Evolutionary conservation across 2,888 invertebrate genomes (phyloP).

Genomic region (Serripes groenlandicus): DNA sequence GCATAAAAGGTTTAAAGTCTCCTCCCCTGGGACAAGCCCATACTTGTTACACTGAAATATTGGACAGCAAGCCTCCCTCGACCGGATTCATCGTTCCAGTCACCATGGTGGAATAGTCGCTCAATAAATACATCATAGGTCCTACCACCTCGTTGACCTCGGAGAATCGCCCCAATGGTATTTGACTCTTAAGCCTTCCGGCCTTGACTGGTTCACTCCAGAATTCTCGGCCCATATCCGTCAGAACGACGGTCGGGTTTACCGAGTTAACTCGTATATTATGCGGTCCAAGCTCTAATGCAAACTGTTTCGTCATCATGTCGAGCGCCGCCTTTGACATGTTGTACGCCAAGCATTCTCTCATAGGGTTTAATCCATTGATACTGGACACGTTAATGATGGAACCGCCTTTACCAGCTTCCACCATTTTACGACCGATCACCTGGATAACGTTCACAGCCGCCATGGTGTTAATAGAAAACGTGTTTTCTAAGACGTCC

Average conservation of each 20-base stretch:
- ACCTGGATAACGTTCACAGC: conserved; percentile 93
- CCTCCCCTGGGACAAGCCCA: too few species aligned
- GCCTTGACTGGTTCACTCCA: conserved; percentile 94
- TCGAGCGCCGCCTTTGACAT: conserved; percentile 96
- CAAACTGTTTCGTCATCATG: conserved; percentile 93
- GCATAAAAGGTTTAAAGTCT: too few species aligned
- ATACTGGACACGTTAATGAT: conserved; percentile 95
- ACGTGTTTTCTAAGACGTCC: conserved; percentile 91
- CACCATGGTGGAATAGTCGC: conserved; percentile 62
- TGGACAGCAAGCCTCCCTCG: conserved; percentile 61
- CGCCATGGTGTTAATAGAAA: conserved; percentile 93
- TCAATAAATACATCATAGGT: conserved; percentile 60
- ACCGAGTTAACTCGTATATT: conserved; percentile 95
- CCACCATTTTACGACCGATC: conserved; percentile 91
- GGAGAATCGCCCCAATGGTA: conserved; percentile 92
- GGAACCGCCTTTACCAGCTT: conserved; percentile 90
- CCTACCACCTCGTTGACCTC: conserved; percentile 84
- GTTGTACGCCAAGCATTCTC: conserved; percentile 92
- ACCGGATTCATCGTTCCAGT: conserved; percentile 59
- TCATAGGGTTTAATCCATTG: conserved; percentile 89
- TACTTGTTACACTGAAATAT: conserved; percentile 58
- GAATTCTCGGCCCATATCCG: conserved; percentile 92
- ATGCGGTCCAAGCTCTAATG: conserved; percentile 93
- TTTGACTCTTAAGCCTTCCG: conserved; percentile 91
- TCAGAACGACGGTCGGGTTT: conserved; percentile 97